A percentile compares a stretch with the other conserved stretches of the same genome.
Evolutionary conservation across 2,888 invertebrate species (phyloP).

Genomic region (Cloeon dipterum): DNA sequence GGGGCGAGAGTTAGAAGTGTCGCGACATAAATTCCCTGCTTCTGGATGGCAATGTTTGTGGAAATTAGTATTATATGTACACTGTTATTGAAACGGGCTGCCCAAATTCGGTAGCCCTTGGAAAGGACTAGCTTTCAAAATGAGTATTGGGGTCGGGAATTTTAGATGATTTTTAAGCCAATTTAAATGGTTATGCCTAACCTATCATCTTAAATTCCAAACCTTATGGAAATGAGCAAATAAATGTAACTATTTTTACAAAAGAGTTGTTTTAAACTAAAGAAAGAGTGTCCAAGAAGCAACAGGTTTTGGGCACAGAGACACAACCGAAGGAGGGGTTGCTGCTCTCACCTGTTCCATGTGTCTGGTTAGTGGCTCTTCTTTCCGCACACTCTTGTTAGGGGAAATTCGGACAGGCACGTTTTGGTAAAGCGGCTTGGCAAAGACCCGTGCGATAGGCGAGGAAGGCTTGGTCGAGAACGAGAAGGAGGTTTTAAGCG

Average conservation of each 20-base stretch:
- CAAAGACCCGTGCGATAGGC: not conserved
- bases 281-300: slow-evolving; percentile 1
- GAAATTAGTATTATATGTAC: too few relatives aligned
- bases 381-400: slow-evolving; percentile 7
- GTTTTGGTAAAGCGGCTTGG: slow-evolving; percentile 25
- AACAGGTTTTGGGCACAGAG: not conserved
- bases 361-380: not conserved
- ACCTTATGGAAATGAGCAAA: too few relatives aligned
- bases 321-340: not conserved
- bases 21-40: slow-evolving; percentile 19
- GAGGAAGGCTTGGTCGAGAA: not conserved
- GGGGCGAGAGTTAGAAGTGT: slow-evolving; percentile 17
- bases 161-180: too few relatives aligned
- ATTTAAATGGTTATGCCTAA: too few relatives aligned
- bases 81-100: too few relatives aligned
- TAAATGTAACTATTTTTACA: too few relatives aligned
- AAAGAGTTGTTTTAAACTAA: too few relatives aligned
- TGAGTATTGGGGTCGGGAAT: too few relatives aligned
- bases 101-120: too few relatives aligned
- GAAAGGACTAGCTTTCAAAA: too few relatives aligned
- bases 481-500: too few relatives aligned
- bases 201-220: too few relatives aligned
- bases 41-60: slow-evolving; percentile 11
- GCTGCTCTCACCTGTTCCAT: not conserved
- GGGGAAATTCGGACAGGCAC: slow-evolving; percentile 24